Base-by-base conservation (phyloP, 35 echinoderm and acorn worm genomes). In the Amphiura filiformis region DNA sequence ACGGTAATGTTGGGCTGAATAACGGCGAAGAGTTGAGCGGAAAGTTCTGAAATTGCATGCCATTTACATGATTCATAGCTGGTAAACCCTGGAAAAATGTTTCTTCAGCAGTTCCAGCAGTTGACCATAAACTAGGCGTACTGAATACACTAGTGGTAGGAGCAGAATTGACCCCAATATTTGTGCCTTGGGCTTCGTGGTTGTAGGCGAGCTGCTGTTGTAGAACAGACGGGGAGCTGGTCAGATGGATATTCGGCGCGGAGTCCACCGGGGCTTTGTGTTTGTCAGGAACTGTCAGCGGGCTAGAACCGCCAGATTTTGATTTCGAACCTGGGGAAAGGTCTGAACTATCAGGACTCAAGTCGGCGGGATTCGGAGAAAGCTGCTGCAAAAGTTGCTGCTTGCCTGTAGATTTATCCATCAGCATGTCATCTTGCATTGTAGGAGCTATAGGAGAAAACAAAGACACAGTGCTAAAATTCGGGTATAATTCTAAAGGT, bases 401-500 rank as follows among this genome's bases (percentile, higher is more conserved):
- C 88, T 97, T 97, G 79, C 91, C 92, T 87, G 95, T 89, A 97
- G 82, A 90, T 91, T 97, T 97, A 20, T 97, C 95, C 87, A 93
- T 52, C 83, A 97, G 85, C 95, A 97, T 93, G 85, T 97, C 95
- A 97, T 97, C 95, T 97, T 97, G 95, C 95, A 97, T 97, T 81
- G 95, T 97, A 88, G 52, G 91, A 76, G 91, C 79, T 41, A 88
- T 85, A 75, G 91, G 91, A 81, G 95, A 97, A 93, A 93, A 97
- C 92, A 97, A 97, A 91, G 95, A 97, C 87, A 91, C 88, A 84
- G 81, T 97, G 76, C 89, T 88, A 39, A 88, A 90, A 93, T 90
- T 93, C 38, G 91, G 88, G 86, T 97, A 97, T 61, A 97, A 92
- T 90, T 97, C 95, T 80, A 93, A 81, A 78, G 95, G 95, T 89